A percentile compares a stretch with the other conserved stretches of the same genome.
Evolutionary conservation across 1,140 invertebrate genomes (phyloP).

Genomic region (Linepithema humile): DNA sequence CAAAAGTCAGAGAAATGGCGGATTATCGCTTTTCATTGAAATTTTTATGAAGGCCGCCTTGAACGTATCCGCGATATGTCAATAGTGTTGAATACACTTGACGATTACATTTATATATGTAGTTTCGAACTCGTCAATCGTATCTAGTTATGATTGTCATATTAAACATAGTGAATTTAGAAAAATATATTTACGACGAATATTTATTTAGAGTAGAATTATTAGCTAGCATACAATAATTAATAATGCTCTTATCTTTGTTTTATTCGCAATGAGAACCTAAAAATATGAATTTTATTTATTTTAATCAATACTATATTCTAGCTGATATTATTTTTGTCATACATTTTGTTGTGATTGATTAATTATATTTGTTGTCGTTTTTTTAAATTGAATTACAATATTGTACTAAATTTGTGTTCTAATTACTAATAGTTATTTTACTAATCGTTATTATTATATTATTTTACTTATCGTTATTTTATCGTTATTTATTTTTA

Average conservation of each 20-base stretch:
- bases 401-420: neutral
- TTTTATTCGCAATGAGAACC: neutral
- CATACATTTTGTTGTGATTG: neutral
- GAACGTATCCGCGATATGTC: neutral
- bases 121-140: neutral
- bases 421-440: too few species aligned
- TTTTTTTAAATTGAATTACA: neutral
- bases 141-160: neutral
- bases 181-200: neutral
- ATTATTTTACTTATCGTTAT: too few species aligned
- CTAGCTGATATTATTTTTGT: neutral
- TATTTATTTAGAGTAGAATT: neutral
- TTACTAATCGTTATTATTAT: neutral
- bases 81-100: neutral
- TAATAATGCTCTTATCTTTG: neutral
- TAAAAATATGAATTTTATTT: neutral
- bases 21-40: conserved; percentile 17
- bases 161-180: neutral
- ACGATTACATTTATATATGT: neutral
- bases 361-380: neutral
- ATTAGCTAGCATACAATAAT: neutral
- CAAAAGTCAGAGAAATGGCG: neutral
- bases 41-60: neutral
- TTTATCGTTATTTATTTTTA: neutral
- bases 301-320: conserved; percentile 3